Evolutionary conservation across 2,888 invertebrate species (phyloP).

Genomic region (Mythimna loreyi): DNA sequence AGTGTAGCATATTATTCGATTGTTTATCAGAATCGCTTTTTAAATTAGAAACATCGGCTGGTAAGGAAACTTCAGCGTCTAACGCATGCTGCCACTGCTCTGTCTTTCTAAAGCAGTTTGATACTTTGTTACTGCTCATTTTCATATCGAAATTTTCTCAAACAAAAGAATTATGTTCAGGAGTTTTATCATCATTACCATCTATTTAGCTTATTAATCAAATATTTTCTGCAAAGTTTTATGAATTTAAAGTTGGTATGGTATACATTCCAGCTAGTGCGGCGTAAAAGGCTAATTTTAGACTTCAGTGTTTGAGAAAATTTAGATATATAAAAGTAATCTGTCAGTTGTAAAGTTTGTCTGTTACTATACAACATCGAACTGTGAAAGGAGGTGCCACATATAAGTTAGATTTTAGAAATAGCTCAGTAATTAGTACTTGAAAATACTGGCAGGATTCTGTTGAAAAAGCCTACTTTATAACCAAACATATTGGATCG

Average conservation of each 20-base stretch:
- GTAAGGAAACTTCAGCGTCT: constrained; percentile 55
- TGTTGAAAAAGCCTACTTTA: background rate
- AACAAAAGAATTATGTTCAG: background rate
- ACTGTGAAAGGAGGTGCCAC: constrained; percentile 75
- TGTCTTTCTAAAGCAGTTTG: constrained; percentile 71
- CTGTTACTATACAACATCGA: constrained; percentile 75
- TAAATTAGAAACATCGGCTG: constrained; percentile 40
- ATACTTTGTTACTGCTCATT: constrained; percentile 55
- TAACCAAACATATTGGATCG: background rate
- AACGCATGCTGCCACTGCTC: constrained; percentile 74
- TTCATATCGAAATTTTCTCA: constrained; percentile 55
- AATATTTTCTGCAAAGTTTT: background rate
- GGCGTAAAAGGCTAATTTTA: background rate
- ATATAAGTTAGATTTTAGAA: constrained; percentile 72
- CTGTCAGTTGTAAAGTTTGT: constrained; percentile 55
- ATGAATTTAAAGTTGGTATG: background rate
- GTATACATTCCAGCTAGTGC: background rate
- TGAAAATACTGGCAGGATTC: constrained; percentile 65
- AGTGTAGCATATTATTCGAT: constrained; percentile 48
- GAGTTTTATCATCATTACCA: background rate
- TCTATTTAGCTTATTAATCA: background rate
- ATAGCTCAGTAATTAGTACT: constrained; percentile 67
- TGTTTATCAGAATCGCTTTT: constrained; percentile 48
- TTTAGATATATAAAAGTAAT: constrained; percentile 59
- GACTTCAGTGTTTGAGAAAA: constrained; percentile 45